Conservation (phyloP, 1,140 invertebrate genomes). For the Megathymus violae region DNA sequence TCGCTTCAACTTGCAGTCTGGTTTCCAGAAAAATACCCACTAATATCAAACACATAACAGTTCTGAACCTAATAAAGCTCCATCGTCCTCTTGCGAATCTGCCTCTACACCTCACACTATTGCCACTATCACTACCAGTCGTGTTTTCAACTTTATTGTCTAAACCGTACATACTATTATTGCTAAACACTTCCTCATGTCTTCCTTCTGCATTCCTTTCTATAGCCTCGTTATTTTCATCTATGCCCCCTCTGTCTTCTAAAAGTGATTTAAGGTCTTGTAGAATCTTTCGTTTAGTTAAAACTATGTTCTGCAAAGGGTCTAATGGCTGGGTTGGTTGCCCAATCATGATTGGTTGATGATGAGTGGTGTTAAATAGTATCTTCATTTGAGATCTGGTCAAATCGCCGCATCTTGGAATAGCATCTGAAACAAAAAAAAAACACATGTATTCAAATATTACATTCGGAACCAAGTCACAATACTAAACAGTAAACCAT, state of each 20-base stretch:
- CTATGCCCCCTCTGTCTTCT: slow-evolving; percentile 74
- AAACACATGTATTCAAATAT: no score
- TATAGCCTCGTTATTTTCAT: slow-evolving; percentile 33
- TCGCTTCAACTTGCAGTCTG: slow-evolving; percentile 62
- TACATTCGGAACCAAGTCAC: no score
- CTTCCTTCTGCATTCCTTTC: slow-evolving; percentile 42
- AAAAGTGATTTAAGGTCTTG: slow-evolving; percentile 72
- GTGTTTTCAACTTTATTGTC: slow-evolving; percentile 56
- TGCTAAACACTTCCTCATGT: slow-evolving; percentile 48
- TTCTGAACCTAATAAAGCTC: slow-evolving; percentile 71
- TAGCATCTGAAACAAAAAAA: slow-evolving; percentile 70
- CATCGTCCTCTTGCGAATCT: slow-evolving; percentile 44
- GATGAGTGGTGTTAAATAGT: slow-evolving; percentile 40
- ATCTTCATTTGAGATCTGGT: slow-evolving; percentile 51
- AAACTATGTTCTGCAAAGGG: slow-evolving; percentile 64
- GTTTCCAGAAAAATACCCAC: slow-evolving; percentile 62
- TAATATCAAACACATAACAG: slow-evolving; percentile 64
- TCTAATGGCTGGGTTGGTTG: slow-evolving; percentile 44
- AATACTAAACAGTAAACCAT: no score
- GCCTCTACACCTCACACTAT: slow-evolving; percentile 52
- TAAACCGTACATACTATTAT: slow-evolving; percentile 58
- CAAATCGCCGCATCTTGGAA: slow-evolving; percentile 66
- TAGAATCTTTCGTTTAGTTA: slow-evolving; percentile 60
- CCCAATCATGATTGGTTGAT: slow-evolving; percentile 55
- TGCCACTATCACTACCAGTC: slow-evolving; percentile 55